Evolutionary conservation across 92 coral and sea anemone genomes (phyloP).

Genomic region (Galaxea fascicularis): DNA sequence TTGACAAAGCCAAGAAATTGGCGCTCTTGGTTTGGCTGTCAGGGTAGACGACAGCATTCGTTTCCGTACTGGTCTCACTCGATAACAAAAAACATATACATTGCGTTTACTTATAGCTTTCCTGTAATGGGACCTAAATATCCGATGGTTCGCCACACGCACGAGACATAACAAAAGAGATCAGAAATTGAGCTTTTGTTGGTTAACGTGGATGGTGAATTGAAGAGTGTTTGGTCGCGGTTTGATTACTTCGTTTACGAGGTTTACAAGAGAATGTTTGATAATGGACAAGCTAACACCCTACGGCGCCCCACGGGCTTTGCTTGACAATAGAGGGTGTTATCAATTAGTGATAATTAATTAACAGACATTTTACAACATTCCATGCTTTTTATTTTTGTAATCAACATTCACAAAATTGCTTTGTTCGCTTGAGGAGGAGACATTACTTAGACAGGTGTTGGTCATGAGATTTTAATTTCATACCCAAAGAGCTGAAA

Average conservation of each 20-base stretch:
- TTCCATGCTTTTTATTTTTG: slow-evolving; percentile 81
- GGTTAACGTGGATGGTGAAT: slow-evolving; percentile 21
- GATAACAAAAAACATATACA: slow-evolving; percentile 93
- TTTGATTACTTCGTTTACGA: slow-evolving; percentile 53
- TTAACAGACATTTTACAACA: slow-evolving; percentile 97
- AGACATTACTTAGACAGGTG: slow-evolving; percentile 72
- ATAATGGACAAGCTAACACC: slow-evolving; percentile 69
- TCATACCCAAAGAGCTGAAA: slow-evolving; percentile 43
- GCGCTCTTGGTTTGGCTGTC: slow-evolving; percentile 81
- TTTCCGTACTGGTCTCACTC: slow-evolving; percentile 83
- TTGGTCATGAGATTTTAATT: slow-evolving; percentile 64
- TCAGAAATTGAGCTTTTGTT: slow-evolving; percentile 18
- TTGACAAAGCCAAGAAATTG: slow-evolving; percentile 89
- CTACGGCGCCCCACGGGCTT: slow-evolving; percentile 85
- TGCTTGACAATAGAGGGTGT: slow-evolving; percentile 90
- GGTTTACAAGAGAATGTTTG: slow-evolving; percentile 58
- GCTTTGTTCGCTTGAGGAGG: slow-evolving; percentile 82
- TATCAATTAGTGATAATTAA: slow-evolving; percentile 99
- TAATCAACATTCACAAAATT: slow-evolving; percentile 84
- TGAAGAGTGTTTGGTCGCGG: slow-evolving; percentile 30
- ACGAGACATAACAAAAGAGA: slow-evolving; percentile 20
- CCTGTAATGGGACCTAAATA: slow-evolving; percentile 1
- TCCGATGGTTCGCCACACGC: slow-evolving; percentile 5
- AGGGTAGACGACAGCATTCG: slow-evolving; percentile 76
- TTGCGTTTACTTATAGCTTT: slow-evolving; percentile 54